Conservation (phyloP, 1,140 invertebrate species). For the Zaprionus taronus region DNA sequence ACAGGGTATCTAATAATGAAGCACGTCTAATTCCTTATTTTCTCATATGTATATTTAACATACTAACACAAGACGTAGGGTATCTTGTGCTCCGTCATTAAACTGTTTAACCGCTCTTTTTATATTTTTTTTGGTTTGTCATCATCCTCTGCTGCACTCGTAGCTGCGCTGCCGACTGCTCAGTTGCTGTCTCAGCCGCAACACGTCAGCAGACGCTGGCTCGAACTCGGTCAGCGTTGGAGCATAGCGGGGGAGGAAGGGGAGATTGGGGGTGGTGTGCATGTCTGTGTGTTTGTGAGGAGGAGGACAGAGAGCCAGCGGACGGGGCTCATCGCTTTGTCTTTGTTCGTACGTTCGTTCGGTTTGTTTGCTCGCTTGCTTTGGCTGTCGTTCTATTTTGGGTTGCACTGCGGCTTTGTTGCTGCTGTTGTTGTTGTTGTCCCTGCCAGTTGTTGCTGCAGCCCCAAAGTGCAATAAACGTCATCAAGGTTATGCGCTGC, state of each 20-base stretch:
- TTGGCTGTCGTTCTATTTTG: slow-evolving; percentile 61
- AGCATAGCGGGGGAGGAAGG: slow-evolving; percentile 8
- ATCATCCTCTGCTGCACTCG: slow-evolving; percentile 41
- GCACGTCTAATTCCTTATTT: background rate
- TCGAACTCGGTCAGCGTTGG: slow-evolving; percentile 61
- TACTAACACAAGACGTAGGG: background rate
- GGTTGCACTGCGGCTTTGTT: slow-evolving; percentile 39
- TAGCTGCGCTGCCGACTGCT: slow-evolving; percentile 30
- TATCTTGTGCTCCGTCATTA: background rate
- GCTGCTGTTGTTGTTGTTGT: slow-evolving; percentile 26
- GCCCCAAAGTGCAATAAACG: slow-evolving; percentile 75
- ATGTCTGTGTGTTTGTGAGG: background rate
- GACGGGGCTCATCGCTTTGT: slow-evolving; percentile 43
- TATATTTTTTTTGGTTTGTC: slow-evolving; percentile 48
- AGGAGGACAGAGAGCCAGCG: slow-evolving; percentile 18
- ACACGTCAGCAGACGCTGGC: slow-evolving; percentile 52
- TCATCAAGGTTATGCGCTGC: slow-evolving; percentile 71
- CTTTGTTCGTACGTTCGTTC: slow-evolving; percentile 47
- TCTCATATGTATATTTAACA: background rate
- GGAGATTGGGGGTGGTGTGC: background rate
- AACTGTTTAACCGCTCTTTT: background rate
- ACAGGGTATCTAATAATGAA: background rate
- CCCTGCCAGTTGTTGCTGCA: slow-evolving; percentile 29
- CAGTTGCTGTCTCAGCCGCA: slow-evolving; percentile 28
- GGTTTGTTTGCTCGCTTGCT: slow-evolving; percentile 52